Evolutionary conservation across 2,113 vertebrate species (phyloP), one percentile per base, ranked within the genome.

Genomic region (Muscicapa adusta): DNA sequence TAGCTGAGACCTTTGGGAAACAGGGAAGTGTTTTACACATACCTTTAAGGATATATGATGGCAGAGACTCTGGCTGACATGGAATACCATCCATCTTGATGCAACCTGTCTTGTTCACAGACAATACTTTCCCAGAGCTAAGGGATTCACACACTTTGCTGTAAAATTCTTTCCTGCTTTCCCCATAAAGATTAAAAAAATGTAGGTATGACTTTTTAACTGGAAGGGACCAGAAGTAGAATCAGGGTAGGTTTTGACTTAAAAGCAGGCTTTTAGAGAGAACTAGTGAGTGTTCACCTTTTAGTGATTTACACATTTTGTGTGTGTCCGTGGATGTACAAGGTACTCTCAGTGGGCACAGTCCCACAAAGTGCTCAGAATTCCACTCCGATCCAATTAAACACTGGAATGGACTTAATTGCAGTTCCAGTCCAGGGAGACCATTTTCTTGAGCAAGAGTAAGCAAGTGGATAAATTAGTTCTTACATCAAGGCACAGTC

Each of bases 381-480:
- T 91, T 88, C 56, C 77, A 18, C 72, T 88, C 65, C 11, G 17
- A 86, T 93, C 79, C 91, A 95, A 63, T 95, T 95, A 93, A 95
- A 83, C 57, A 47, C 33, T 77, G 81, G 68, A 87, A 91, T 0
- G 0, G 85, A 70, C 75, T 91, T 96, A 95, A 95, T 85, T 94
- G 93, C 88, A 92, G 38, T 67, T 92, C 42, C 47, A 94, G 40
- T 74, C 91, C 72, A 42, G 51, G 28, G 92, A 96, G 91, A 88
- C 79, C 82, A 61, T 92, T 96, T 96, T 86, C 72, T 92, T 90
- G 71, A 92, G 75, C 74, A 87, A 79, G 72, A 63, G 68, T 94
- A 88, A 94, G 85, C 74, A 79, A 94, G 67, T 73, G 54, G 84
- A 91, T 89, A 95, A 94, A 94, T 95, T 71, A 73, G 71, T 89